phyloP scores from a whole-genome alignment of 2,888 invertebrate species.

The Sinhomidia bicolor region DNA sequence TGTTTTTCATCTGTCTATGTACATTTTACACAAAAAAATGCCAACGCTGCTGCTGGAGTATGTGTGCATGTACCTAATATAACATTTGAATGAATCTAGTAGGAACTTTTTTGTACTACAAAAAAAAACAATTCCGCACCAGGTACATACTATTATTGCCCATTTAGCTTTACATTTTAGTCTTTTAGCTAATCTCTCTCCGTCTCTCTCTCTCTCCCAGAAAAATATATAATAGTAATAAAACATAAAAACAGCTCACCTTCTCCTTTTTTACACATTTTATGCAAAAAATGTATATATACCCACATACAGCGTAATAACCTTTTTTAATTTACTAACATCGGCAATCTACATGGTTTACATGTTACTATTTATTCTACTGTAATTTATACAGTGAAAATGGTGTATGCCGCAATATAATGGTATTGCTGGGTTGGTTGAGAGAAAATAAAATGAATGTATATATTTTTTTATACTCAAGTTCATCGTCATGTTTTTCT shows the following conservation, averaged over 20 bases:
- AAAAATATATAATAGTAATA: background rate
- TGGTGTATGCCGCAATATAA: no score
- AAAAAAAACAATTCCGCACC: background rate
- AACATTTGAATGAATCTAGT: no score
- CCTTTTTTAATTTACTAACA: slow-evolving; percentile 15
- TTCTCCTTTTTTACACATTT: slow-evolving; percentile 20
- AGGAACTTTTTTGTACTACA: background rate
- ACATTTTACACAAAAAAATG: background rate
- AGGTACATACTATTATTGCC: slow-evolving; percentile 3
- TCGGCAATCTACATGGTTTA: background rate
- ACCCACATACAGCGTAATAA: slow-evolving; percentile 15
- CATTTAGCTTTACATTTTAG: slow-evolving; percentile 28
- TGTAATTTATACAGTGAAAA: background rate
- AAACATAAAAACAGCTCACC: background rate
- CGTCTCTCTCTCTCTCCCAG: background rate
- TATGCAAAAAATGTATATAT: no score
- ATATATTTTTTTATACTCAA: background rate
- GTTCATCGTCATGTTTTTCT: background rate
- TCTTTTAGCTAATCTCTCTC: slow-evolving; percentile 43
- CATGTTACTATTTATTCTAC: background rate
- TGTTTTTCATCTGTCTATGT: slow-evolving; percentile 43
- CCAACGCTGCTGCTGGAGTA: slow-evolving; percentile 18
- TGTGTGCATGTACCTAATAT: background rate
- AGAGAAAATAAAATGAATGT: slow-evolving; percentile 1
- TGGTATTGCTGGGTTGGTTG: background rate